Evolutionary conservation across 2,888 invertebrate genomes (phyloP), one percentile per base, ranked within the genome.

Genomic region (Sipha maydis): DNA sequence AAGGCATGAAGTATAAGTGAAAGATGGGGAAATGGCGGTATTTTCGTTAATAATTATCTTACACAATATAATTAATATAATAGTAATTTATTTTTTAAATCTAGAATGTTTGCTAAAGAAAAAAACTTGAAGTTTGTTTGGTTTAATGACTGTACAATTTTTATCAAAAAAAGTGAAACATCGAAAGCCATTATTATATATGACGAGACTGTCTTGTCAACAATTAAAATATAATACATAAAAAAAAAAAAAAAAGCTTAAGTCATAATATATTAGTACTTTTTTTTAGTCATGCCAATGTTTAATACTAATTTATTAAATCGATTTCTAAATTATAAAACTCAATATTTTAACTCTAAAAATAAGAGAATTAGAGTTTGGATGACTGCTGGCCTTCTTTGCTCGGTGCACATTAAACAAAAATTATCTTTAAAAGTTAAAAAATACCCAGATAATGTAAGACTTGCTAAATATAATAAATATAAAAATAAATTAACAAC

Each of bases 361-460:
- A 79, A 61, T 56, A 14, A 56, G 7, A 78, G 31, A 7, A 31
- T 78, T 54, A 78, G 31, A 56, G 56, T 56, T 9, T 78, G 54
- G 56, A 78, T 78, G 78, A 54, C 78, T n/a, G 54, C 54, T 56
- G 78, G 78, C 19, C 77, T 77, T 48, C 78, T 78, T 31, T 78
- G 78, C 54, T 78, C 78, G 28, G 54, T 78, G 31, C 28, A 56
- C 28, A 11, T 31, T 78, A 78, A 78, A 56, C 78, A 56, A 78
- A 54, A 78, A 56, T 56, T 56, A 78, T 56, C 78, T 31, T 31
- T 78, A 31, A 54, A 56, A 78, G 54, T 78, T 78, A 78, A 54
- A 75, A 78, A 78, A 78, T 31, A 56, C 11, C 78, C 78, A 31
- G 17, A 78, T 56, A 78, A 78, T 78, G 31, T 54, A 31, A 78